Conservation (phyloP, 2,888 invertebrate species). For the Prostheceraeus crozeri region DNA sequence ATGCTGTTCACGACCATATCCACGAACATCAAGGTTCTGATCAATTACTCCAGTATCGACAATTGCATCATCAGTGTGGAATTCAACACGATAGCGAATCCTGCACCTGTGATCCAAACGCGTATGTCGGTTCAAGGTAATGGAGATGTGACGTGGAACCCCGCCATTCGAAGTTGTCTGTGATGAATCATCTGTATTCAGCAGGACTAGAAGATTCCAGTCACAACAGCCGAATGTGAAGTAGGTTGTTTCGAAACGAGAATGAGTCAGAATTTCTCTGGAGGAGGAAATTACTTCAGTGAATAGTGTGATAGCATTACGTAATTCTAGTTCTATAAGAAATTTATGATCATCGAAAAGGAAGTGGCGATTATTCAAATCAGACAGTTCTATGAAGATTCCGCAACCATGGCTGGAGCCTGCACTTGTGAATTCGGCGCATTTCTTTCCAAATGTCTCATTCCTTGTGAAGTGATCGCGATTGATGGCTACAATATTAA, state of each 20-base stretch:
- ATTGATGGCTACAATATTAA: slow-evolving; percentile 69
- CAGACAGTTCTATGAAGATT: slow-evolving; percentile 50
- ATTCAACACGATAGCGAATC: slow-evolving; percentile 63
- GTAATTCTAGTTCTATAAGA: slow-evolving; percentile 70
- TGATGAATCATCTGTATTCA: too few relatives aligned
- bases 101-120: slow-evolving; percentile 67
- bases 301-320: slow-evolving; percentile 68
- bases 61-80: slow-evolving; percentile 14
- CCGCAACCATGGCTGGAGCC: slow-evolving; percentile 49
- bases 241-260: slow-evolving; percentile 63
- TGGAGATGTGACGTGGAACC: too few relatives aligned
- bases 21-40: slow-evolving; percentile 29
- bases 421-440: slow-evolving; percentile 61
- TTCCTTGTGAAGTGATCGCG: slow-evolving; percentile 74
- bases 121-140: slow-evolving; percentile 31
- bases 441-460: slow-evolving; percentile 71
- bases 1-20: slow-evolving; percentile 31
- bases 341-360: slow-evolving; percentile 73
- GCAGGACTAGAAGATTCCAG: slow-evolving; percentile 67
- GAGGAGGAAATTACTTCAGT: slow-evolving; percentile 60
- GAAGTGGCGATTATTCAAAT: slow-evolving; percentile 61
- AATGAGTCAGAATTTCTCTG: too few relatives aligned
- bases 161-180: slow-evolving; percentile 33
- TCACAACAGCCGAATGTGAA: slow-evolving; percentile 74
- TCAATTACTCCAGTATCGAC: slow-evolving; percentile 37